Conservation (phyloP, 2,113 vertebrate species). For the Empidonax alnorum region DNA sequence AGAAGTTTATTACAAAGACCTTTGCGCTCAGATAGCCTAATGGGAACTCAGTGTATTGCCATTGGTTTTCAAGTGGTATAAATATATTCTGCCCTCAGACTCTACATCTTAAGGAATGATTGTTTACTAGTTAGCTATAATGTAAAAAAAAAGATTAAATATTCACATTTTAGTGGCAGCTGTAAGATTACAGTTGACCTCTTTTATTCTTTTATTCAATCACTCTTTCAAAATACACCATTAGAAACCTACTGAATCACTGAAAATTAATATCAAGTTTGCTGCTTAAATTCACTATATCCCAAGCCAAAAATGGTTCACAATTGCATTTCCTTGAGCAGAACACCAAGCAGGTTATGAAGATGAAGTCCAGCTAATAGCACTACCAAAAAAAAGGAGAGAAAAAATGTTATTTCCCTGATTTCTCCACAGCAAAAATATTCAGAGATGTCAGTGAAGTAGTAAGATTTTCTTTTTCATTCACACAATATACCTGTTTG, state of each 20-base stretch:
- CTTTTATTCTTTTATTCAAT: not conserved
- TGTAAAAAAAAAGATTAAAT: not conserved
- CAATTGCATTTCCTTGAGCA: not conserved
- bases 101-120: not conserved
- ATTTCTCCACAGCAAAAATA: not conserved
- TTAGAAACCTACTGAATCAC: not conserved
- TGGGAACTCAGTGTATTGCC: not conserved
- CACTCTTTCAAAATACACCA: not conserved
- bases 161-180: not conserved
- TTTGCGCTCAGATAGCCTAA: not conserved
- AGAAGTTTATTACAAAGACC: not conserved
- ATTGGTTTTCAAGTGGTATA: slow-evolving; percentile 6
- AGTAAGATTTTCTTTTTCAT: not conserved
- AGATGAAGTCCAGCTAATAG: not conserved
- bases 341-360: not conserved
- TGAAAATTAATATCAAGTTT: not conserved
- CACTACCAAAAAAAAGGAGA: not conserved
- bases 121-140: not conserved
- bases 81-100: not conserved
- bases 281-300: not conserved
- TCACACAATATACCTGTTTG: not conserved
- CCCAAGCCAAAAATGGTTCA: not conserved
- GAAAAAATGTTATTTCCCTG: not conserved
- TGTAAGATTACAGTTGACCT: not conserved
- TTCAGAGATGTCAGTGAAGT: not conserved